These are phyloP conservation scores for Darevskia mixta DNA, from an alignment of 2,797 vertebrate species.

Conservation along the genomic window DNA sequence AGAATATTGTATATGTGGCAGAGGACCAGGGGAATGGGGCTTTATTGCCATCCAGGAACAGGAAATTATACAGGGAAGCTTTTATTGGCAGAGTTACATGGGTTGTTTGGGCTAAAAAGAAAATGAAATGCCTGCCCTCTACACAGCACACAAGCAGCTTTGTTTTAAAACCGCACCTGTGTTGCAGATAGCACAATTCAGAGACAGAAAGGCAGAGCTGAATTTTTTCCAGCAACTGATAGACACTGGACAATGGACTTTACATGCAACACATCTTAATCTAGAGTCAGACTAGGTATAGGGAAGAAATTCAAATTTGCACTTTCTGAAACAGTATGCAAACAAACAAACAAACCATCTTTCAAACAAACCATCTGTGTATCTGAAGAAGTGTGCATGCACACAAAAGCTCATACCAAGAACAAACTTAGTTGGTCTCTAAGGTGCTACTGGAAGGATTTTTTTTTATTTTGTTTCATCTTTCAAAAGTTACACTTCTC, in stretches of 20 bases:
- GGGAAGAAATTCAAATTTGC: too few species aligned
- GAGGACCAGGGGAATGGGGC: background rate
- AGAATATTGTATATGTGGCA: constrained; percentile 28
- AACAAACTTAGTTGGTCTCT: too few species aligned
- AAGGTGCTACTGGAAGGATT: too few species aligned
- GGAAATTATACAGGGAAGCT: constrained; percentile 21
- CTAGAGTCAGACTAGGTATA: too few species aligned
- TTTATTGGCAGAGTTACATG: constrained; percentile 42
- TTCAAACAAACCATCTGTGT: too few species aligned
- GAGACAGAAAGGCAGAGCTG: background rate
- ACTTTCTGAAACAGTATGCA: too few species aligned
- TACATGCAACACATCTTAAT: too few species aligned
- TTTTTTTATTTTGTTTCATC: too few species aligned
- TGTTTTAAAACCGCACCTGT: constrained; percentile 23
- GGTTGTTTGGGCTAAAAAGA: constrained; percentile 11
- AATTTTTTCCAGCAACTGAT: background rate
- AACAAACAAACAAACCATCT: too few species aligned
- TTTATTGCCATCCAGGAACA: constrained; percentile 25
- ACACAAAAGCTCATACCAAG: too few species aligned
- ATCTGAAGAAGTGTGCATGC: too few species aligned
- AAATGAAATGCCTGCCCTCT: constrained; percentile 37
- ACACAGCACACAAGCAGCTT: constrained; percentile 1
- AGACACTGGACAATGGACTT: background rate
- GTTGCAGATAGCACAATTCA: background rate
- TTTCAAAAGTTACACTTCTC: too few species aligned